These are phyloP conservation scores for Telmatherina bonti DNA, from an alignment of 2,797 vertebrate genomes.

Conservation along the genomic window DNA sequence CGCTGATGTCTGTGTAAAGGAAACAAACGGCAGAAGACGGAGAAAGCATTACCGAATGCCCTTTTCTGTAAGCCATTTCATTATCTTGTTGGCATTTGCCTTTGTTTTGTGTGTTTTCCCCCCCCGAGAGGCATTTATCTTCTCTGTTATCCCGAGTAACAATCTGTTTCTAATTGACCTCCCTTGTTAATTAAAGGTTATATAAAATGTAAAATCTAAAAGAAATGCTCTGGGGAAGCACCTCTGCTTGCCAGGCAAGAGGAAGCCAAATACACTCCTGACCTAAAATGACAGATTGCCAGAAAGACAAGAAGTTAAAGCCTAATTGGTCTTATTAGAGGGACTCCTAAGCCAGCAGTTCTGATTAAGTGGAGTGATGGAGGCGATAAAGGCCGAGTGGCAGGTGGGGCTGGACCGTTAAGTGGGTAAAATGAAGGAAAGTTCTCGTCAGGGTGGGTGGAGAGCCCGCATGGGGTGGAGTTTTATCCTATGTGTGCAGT, in stretches of 20 bases:
- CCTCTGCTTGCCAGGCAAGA: slow-evolving; percentile 38
- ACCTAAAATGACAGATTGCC: slow-evolving; percentile 42
- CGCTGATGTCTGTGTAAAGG: not conserved
- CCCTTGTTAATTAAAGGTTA: slow-evolving; percentile 48
- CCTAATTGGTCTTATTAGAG: slow-evolving; percentile 75
- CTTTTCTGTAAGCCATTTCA: not conserved
- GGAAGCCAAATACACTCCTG: slow-evolving; percentile 46
- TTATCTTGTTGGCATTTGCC: not conserved
- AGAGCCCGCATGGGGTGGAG: slow-evolving; percentile 13
- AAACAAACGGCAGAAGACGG: slow-evolving; percentile 22
- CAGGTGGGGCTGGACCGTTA: slow-evolving; percentile 57
- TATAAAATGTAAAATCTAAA: slow-evolving; percentile 37
- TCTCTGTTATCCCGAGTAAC: slow-evolving; percentile 15
- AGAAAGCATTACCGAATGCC: not conserved
- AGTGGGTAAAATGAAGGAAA: slow-evolving; percentile 50
- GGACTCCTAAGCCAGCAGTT: slow-evolving; percentile 61
- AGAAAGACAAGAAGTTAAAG: slow-evolving; percentile 50
- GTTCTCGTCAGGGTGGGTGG: slow-evolving; percentile 25
- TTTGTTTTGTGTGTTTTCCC: slow-evolving; percentile 6
- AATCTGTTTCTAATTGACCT: slow-evolving; percentile 41
- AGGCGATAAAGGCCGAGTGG: slow-evolving; percentile 60
- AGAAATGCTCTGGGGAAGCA: slow-evolving; percentile 42
- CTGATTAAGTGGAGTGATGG: slow-evolving; percentile 73
- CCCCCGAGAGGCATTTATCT: slow-evolving; percentile 19
- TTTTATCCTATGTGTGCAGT: slow-evolving; percentile 23